A percentile compares a stretch with the other conserved stretches of the same genome.
Conservation (phyloP, 2,797 vertebrate species). For the Pangasius krempfi region DNA sequence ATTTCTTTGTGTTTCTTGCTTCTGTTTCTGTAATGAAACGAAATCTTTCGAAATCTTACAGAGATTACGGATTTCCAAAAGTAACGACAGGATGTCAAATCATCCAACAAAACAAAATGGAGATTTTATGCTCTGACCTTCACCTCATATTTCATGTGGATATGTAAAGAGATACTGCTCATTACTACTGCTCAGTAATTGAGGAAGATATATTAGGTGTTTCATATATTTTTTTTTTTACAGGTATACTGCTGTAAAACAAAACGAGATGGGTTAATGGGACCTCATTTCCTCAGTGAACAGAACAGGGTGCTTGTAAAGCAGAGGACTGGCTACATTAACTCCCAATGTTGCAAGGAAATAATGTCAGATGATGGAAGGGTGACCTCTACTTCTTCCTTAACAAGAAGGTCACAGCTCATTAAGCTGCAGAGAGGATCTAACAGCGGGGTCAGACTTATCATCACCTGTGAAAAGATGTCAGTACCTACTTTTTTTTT, state of each 20-base stretch:
- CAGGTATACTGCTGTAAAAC: neutral
- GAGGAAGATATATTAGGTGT: neutral
- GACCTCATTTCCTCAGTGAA: neutral
- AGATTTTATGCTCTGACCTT: neutral
- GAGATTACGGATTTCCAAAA: neutral
- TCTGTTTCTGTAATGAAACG: neutral
- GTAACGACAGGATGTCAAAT: neutral
- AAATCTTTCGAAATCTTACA: neutral
- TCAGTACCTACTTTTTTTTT: neutral
- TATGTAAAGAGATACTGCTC: neutral
- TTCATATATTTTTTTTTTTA: neutral
- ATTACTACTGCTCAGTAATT: neutral
- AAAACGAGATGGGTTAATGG: conserved; percentile 20
- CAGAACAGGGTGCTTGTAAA: conserved; percentile 6
- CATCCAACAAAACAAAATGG: neutral
- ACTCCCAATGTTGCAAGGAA: conserved; percentile 50
- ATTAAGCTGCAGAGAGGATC: conserved; percentile 40
- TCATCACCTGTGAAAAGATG: neutral
- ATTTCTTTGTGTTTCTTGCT: neutral
- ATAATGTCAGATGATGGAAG: conserved; percentile 30
- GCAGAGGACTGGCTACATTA: conserved; percentile 26
- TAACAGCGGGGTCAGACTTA: conserved; percentile 31
- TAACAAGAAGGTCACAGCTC: conserved; percentile 40
- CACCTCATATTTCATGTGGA: neutral
- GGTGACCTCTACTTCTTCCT: conserved; percentile 31